These are phyloP conservation scores for Perca schrenkii DNA, from an alignment of 2,113 vertebrate genomes.

Conservation along the genomic window DNA sequence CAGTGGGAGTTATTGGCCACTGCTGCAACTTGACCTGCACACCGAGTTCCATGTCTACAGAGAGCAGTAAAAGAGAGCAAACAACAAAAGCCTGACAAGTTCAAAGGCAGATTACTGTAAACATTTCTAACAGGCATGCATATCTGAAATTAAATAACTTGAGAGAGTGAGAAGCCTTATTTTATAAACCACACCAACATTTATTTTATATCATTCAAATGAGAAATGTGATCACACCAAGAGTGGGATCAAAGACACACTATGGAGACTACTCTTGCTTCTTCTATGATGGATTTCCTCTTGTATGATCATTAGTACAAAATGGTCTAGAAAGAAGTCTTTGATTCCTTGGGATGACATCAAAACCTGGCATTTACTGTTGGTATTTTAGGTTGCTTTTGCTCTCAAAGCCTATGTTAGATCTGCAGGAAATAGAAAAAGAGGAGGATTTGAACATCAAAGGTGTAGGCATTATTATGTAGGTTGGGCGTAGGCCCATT, in stretches of 20 bases:
- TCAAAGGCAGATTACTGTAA: not conserved
- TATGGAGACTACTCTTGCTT: not conserved
- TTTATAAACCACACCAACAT: not conserved
- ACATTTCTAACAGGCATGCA: not conserved
- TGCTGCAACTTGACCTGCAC: constrained; percentile 93
- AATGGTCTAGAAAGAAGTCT: not conserved
- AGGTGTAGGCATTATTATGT: not conserved
- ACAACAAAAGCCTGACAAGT: not conserved
- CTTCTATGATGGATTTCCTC: not conserved
- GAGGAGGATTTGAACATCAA: not conserved
- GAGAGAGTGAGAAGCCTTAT: not conserved
- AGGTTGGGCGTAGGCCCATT: too few species aligned
- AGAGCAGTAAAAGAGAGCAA: constrained; percentile 22
- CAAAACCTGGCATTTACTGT: not conserved
- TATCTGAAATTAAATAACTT: not conserved
- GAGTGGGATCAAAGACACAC: not conserved
- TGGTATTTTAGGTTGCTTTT: not conserved
- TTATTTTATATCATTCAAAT: not conserved
- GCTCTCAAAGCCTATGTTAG: not conserved
- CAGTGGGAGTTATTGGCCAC: constrained; percentile 93
- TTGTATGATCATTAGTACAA: not conserved
- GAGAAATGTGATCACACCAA: too few species aligned
- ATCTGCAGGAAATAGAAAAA: not conserved
- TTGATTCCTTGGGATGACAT: not conserved
- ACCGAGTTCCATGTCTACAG: constrained; percentile 92